phyloP scores from a whole-genome alignment of 2,797 vertebrate species.

The Rhinogobio ventralis region DNA sequence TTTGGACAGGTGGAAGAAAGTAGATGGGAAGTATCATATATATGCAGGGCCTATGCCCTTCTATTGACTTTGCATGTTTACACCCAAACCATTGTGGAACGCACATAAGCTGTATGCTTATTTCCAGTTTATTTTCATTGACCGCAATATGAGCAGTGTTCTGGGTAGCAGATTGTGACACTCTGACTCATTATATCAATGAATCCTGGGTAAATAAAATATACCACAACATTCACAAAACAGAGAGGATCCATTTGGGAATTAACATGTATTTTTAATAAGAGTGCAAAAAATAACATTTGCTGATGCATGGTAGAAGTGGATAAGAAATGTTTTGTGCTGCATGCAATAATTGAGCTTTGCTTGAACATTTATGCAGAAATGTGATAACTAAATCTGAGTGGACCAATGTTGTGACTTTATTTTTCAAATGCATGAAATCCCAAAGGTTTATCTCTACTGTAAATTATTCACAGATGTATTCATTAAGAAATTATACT shows the following conservation, averaged over 20 bases:
- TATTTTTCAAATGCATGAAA: conserved; percentile 34
- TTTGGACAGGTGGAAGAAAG: neutral
- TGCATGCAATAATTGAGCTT: conserved; percentile 85
- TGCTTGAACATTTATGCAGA: conserved; percentile 62
- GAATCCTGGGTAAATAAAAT: neutral
- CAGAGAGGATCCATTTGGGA: conserved; percentile 54
- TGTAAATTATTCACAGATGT: conserved; percentile 30
- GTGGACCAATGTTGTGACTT: conserved; percentile 31
- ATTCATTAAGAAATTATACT: neutral
- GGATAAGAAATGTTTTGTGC: conserved; percentile 78
- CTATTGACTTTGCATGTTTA: conserved; percentile 47
- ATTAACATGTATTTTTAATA: conserved; percentile 71
- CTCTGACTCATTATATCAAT: conserved; percentile 12
- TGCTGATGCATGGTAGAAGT: conserved; percentile 79
- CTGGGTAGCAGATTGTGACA: conserved; percentile 37
- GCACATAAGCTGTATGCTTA: conserved; percentile 47
- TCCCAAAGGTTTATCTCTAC: conserved; percentile 17
- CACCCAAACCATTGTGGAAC: conserved; percentile 42
- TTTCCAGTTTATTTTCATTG: conserved; percentile 50
- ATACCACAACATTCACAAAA: conserved; percentile 29
- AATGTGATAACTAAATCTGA: conserved; percentile 68
- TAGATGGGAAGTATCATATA: neutral
- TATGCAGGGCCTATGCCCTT: conserved; percentile 40
- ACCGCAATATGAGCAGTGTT: conserved; percentile 62
- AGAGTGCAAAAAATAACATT: conserved; percentile 70